These are phyloP conservation scores for Nerophis ophidion DNA, from an alignment of 2,113 vertebrate species.

Conservation along the genomic window DNA sequence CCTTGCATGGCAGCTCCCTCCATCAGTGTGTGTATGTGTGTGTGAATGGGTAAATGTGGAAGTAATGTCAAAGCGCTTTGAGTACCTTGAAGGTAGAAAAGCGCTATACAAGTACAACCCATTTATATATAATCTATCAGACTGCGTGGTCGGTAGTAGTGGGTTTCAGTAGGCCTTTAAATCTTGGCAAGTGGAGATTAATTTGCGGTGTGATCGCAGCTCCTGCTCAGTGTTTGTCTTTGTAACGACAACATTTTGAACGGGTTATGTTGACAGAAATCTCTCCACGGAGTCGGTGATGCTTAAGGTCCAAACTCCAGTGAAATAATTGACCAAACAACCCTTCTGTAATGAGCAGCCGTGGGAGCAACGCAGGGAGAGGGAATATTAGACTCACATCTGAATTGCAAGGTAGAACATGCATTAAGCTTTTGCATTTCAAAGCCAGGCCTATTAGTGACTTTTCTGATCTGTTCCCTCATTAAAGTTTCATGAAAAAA, in stretches of 20 bases:
- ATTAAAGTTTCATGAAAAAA: neutral
- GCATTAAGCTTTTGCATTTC: neutral
- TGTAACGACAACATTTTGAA: conserved; percentile 33
- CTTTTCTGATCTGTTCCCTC: neutral
- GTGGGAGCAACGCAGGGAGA: conserved; percentile 27
- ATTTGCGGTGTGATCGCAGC: conserved; percentile 12
- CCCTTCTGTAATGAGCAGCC: conserved; percentile 45
- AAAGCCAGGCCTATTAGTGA: neutral
- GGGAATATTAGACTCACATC: neutral
- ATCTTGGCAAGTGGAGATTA: no score
- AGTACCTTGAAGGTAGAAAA: no score
- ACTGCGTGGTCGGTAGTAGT: no score
- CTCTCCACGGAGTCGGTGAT: conserved; percentile 17
- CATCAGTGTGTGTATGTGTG: no score
- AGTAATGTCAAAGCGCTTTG: no score
- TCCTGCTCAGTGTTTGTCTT: conserved; percentile 28
- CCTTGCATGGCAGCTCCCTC: no score
- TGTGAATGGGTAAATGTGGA: no score
- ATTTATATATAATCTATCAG: no score
- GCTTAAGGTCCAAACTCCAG: conserved; percentile 47
- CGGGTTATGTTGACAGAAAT: conserved; percentile 12
- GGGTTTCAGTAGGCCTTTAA: no score
- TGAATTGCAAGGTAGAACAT: conserved; percentile 3
- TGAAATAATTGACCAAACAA: conserved; percentile 48
- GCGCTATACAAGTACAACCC: no score